These are phyloP conservation scores for Neosilurus mollespiculum DNA, from an alignment of 2,797 vertebrate genomes.

Conservation along the genomic window DNA sequence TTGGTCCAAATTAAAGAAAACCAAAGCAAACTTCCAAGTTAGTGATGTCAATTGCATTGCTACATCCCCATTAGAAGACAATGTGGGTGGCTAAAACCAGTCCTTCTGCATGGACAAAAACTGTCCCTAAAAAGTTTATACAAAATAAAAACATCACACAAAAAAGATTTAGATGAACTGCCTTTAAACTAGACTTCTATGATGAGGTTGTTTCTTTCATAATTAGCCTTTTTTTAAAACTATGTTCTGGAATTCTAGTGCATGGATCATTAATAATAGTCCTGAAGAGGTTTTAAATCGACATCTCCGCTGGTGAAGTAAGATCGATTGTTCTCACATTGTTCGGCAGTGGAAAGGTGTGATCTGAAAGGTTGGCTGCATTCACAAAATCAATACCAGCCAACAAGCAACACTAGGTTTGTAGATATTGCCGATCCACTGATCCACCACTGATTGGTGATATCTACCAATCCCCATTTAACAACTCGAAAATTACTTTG, in stretches of 20 bases:
- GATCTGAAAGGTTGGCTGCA: conserved; percentile 61
- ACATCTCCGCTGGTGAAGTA: conserved; percentile 59
- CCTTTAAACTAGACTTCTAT: not conserved
- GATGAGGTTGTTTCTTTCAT: not conserved
- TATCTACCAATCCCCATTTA: not conserved
- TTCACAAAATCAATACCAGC: conserved; percentile 66
- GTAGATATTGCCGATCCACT: not conserved
- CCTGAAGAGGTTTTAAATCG: conserved; percentile 56
- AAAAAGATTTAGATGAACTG: not conserved
- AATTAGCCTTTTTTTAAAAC: not conserved
- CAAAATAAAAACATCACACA: too few relatives aligned
- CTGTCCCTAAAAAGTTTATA: not conserved
- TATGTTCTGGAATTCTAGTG: conserved; percentile 20
- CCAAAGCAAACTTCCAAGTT: not conserved
- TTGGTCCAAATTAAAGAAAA: conserved; percentile 1
- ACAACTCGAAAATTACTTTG: not conserved
- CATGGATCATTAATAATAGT: conserved; percentile 17
- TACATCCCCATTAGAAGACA: conserved; percentile 1
- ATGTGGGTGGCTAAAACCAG: not conserved
- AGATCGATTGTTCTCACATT: conserved; percentile 61
- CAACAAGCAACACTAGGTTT: conserved; percentile 33
- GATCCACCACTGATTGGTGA: not conserved
- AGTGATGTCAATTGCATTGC: not conserved
- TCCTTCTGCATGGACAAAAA: not conserved
- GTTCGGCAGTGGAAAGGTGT: conserved; percentile 51